Conservation (phyloP, 2,888 invertebrate species). For the Trichacis sp. region DNA sequence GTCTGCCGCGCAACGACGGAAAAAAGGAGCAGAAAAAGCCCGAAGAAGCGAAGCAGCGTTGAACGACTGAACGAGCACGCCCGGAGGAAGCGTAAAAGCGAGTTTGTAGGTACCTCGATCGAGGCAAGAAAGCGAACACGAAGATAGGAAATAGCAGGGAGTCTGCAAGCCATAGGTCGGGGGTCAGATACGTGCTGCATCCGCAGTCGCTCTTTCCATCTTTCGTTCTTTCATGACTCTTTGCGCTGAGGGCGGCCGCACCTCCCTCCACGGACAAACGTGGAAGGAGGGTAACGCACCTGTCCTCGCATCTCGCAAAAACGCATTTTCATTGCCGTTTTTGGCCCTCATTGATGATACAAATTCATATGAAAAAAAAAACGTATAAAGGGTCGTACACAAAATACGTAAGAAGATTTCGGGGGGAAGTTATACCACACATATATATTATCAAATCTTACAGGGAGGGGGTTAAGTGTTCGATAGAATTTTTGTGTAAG, state of each 20-base stretch:
- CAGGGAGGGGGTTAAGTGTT: no score
- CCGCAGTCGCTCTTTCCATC: constrained; percentile 53
- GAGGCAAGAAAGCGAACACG: constrained; percentile 49
- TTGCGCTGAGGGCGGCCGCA: constrained; percentile 36
- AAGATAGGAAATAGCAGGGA: constrained; percentile 56
- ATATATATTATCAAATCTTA: no score
- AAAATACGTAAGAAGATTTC: no score
- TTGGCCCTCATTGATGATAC: not conserved
- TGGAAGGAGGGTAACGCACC: constrained; percentile 33
- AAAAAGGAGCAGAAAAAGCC: constrained; percentile 25
- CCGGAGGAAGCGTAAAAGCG: constrained; percentile 37
- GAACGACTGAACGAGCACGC: constrained; percentile 35
- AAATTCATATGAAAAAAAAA: not conserved
- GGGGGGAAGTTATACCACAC: no score
- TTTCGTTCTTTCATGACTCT: constrained; percentile 40
- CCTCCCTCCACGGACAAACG: constrained; percentile 15
- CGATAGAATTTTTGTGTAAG: no score
- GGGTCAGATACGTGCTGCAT: constrained; percentile 63
- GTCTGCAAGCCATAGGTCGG: constrained; percentile 56
- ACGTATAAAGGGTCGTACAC: not conserved
- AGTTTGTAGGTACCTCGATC: constrained; percentile 34
- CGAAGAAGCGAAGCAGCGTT: constrained; percentile 33
- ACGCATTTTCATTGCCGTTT: not conserved
- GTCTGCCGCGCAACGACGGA: constrained; percentile 12
- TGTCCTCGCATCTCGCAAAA: constrained; percentile 26